Percentiles rank a stretch among this genome's conserved stretches.
Conservation (phyloP, 2,113 vertebrate species). For the Xerus inauris region DNA sequence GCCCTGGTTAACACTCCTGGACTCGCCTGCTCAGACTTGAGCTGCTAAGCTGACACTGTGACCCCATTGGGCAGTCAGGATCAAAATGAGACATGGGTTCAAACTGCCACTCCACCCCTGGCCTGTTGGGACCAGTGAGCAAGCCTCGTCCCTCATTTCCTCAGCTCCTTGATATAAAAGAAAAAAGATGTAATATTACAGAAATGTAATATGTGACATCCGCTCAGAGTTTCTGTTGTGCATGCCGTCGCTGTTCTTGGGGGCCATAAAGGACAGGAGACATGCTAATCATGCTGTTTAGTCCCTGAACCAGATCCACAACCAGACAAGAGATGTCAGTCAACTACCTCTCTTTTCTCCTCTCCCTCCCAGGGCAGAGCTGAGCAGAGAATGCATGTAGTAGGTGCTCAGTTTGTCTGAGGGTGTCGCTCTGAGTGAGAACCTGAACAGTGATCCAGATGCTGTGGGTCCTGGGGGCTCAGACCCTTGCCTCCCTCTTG, state of each 20-base stretch:
- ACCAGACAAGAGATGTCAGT: too few relatives aligned
- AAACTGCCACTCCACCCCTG: accelerated
- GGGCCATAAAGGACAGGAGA: background rate
- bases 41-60: background rate
- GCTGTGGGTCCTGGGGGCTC: accelerated
- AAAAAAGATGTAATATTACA: background rate
- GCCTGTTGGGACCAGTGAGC: too few relatives aligned
- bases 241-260: accelerated
- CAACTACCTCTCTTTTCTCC: background rate
- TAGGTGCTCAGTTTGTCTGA: background rate
- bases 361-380: background rate
- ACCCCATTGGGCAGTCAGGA: background rate
- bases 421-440: background rate
- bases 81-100: background rate
- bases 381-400: too few relatives aligned
- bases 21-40: background rate
- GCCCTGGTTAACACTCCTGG: background rate
- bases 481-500: too few relatives aligned
- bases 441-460: accelerated
- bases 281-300: too few relatives aligned
- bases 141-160: background rate
- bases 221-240: accelerated
- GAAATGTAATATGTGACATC: accelerated
- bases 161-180: background rate
- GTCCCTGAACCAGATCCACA: background rate